Evolutionary conservation across 2,888 invertebrate species (phyloP), one percentile per base, ranked within the genome.

Genomic region (Drosophila tanythrix): DNA sequence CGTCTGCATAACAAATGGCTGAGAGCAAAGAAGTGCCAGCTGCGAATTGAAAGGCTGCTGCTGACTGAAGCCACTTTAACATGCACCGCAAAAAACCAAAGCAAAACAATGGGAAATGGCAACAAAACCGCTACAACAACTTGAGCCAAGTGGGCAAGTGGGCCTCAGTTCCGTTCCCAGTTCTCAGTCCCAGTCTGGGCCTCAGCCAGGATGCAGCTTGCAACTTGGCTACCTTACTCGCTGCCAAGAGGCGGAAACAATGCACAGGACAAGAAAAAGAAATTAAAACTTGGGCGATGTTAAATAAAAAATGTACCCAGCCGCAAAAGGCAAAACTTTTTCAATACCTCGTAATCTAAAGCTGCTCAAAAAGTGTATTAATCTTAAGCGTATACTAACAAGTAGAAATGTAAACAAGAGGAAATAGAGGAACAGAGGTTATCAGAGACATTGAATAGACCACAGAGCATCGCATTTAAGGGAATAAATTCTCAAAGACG

Each of bases 261-360:
- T 82, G 76, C 75, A 50, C 64, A 53, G 60, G 62, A 51, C 69
- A 81, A 82, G 81, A 84, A 81, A 83, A 81, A 81, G 72, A 84
- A 84, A 85, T 85, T 84, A 85, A 85, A 85, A 87, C 87, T 85
- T 86, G 77, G 70, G 66, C 70, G 55, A 70, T 71, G 81, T 81
- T 84, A 82, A 86, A 82, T 84, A 86, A 84, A 84, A 80, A 79
- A 73, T 76, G 33, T 58, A 25, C n/a, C 55, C 46, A 51, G 64
- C 56, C 58, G 65, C 78, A 71, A 65, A 65, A 77, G 77, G 62
- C 60, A 65, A 71, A 78, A 78, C 75, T 78, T 78, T 75, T 72
- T 40, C 59, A 71, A 71, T 78, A 78, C 78, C 78, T 43, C 75
- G 78, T 51, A 68, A 59, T 68, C 77, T n/a, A 15, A 62, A 57